Base-by-base conservation (phyloP, 2,113 vertebrate species). In the Felis chaus region DNA sequence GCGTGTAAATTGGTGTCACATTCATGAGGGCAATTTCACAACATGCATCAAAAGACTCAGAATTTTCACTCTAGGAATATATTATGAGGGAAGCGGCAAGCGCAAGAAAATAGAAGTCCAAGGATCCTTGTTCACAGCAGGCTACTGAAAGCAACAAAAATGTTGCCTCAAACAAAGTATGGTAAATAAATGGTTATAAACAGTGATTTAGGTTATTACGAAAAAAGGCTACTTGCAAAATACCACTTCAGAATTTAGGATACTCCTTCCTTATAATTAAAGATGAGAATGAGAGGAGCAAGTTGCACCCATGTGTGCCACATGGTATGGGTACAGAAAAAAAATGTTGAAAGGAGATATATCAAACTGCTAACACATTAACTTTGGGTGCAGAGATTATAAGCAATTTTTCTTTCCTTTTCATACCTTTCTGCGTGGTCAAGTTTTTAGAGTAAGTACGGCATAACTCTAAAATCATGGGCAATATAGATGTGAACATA, bases 391-490 rank as follows among this genome's bases (percentile, higher is more conserved):
- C 48, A 82, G 14, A 93, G 79, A 89, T 73, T 48, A 80, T 16
- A 81, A 48, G 55, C 33, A 68, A 33, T 23, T 89, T 83, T 63
- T 80, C 57, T 93, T 95, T 61, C n/a, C 94, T 87, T 80, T 91
- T 85, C 66, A 82, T 19, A 76, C 4, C 14, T 21, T 66, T 85
- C 19, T 79, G 86, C 69, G 86, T 33, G 65, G 7, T 15, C 55
- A 36, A 57, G 33, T 27, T 83, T 93, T 25, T 29, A 57, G n/a
- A n/a, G 18, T 36, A 85, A 63, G 13, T 31, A 48, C 5, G 18
- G 23, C 9, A 4, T 31, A 79, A 85, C 57, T 73, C 31, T 78
- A 82, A 94, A 96, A 55, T 39, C 83, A 63, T 0, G 39, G 61
- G 45, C 31, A 57, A 50, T 12, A 29, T 2, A 86, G 41, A 84